Evolutionary conservation across 2,888 invertebrate genomes (phyloP), one percentile per base, ranked within the genome.

Genomic region (Taphrorychus bicolor): DNA sequence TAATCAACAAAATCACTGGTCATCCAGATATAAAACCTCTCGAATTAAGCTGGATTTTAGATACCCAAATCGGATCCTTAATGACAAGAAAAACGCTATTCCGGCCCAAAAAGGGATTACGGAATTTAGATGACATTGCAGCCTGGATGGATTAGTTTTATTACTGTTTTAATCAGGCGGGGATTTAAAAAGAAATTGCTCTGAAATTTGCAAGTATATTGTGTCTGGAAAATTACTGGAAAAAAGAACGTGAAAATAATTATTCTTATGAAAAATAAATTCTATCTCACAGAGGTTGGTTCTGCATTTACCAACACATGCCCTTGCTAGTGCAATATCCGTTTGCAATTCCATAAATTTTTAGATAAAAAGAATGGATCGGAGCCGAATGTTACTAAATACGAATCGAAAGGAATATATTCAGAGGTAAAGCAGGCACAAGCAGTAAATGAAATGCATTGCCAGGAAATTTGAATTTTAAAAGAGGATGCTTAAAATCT

Each of bases 101-200:
- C 70, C 59, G 67, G 65, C 61, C 70, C 59, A 64, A 32, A 32
- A 32, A 53, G 67, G 73, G 74, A 74, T 75, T 75, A 74, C 72
- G 73, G 73, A 72, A 76, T 75, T 75, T 72, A 73, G 74, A 74
- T 75, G 73, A 74, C 73, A 69, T 73, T 69, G 60, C 52, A 69
- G 40, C 52, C 57, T 17, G 70, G 69, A 71, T 70, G 73, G 73
- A 73, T 74, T 73, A 72, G 71, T 73, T 72, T 71, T 72, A 70
- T 70, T 72, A 70, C 71, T 69, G 68, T 70, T 70, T 63, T 72
- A 74, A 74, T 75, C 73, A 72, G 71, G 64, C 63, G 65, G 67
- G 71, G 71, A 72, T 60, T 52, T 71, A 71, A 67, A 67, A 72
- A 69, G 63, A 63, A 70, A 71, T 69, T 66, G 69, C 70, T 70